Percentiles rank a stretch among this genome's conserved stretches.
These are phyloP conservation scores for Sinosuthora webbiana DNA, from an alignment of 2,113 vertebrate species.

Conservation along the genomic window DNA sequence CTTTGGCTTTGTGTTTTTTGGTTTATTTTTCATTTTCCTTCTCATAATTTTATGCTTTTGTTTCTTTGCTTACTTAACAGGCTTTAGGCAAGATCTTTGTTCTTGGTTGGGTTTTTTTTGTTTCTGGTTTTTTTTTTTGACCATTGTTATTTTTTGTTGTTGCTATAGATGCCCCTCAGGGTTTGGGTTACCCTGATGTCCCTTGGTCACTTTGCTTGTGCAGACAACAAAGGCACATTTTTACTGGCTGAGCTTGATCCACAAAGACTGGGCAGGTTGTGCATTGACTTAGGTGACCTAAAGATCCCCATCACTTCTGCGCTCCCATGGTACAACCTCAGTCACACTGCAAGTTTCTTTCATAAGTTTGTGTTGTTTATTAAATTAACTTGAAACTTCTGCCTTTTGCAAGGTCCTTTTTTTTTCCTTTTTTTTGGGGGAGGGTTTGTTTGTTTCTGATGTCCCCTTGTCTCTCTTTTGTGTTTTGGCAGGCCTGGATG, in stretches of 20 bases:
- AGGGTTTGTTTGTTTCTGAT: neutral
- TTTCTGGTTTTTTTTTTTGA: neutral
- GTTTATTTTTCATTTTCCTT: neutral
- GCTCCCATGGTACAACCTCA: neutral
- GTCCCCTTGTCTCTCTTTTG: neutral
- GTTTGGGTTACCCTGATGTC: neutral
- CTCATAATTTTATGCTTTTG: neutral
- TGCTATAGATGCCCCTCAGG: neutral
- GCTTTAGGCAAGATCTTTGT: neutral
- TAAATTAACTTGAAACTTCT: neutral
- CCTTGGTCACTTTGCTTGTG: neutral
- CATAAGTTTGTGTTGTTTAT: neutral
- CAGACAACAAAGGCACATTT: neutral
- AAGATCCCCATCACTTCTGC: fast-evolving
- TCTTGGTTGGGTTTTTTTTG: neutral
- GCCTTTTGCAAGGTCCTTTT: neutral
- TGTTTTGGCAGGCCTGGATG: slow-evolving; percentile 85
- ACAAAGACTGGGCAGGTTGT: neutral
- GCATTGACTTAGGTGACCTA: neutral
- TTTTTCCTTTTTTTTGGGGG: too few relatives aligned
- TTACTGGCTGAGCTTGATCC: neutral
- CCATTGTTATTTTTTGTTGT: neutral
- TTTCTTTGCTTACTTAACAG: neutral
- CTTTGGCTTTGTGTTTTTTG: neutral
- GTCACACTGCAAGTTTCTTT: neutral